Conservation (phyloP, 2,888 invertebrate species). For the Thymelicus sylvestris region DNA sequence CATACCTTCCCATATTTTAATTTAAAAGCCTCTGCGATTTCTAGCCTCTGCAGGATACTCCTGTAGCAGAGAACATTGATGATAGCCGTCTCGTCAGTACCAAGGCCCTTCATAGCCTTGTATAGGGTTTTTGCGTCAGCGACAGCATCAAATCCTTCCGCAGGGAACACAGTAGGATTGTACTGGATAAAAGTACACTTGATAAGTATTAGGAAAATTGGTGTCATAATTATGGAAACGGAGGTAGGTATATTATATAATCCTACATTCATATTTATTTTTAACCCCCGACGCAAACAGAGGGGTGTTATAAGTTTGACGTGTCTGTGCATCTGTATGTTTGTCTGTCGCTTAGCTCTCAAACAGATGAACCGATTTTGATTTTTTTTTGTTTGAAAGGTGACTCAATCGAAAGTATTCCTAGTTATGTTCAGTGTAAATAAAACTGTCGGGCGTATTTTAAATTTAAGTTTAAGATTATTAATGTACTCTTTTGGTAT, state of each 20-base stretch:
- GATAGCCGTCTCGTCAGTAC: constrained; percentile 96
- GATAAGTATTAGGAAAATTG: constrained; percentile 38
- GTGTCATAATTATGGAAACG: constrained; percentile 28
- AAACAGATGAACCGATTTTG: too few species aligned
- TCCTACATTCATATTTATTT: too few species aligned
- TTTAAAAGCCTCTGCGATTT: constrained; percentile 96
- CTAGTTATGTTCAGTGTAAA: too few species aligned
- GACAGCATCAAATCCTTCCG: constrained; percentile 93
- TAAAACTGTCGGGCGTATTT: too few species aligned
- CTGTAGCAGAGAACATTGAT: constrained; percentile 95
- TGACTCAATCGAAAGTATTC: too few species aligned
- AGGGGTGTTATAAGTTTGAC: too few species aligned
- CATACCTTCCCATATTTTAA: constrained; percentile 94
- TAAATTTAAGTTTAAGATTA: too few species aligned
- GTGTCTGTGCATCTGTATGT: too few species aligned
- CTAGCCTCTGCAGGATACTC: constrained; percentile 95
- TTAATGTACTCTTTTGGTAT: too few species aligned
- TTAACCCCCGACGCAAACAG: too few species aligned
- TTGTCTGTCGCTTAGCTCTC: too few species aligned
- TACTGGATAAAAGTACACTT: constrained; percentile 84
- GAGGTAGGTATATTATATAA: constrained; percentile 17
- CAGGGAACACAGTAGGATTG: constrained; percentile 94
- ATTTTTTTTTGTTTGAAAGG: too few species aligned
- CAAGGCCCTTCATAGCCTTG: constrained; percentile 97
- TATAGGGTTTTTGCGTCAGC: constrained; percentile 93